These are phyloP conservation scores for Neomicropteryx cornuta DNA, from an alignment of 1,140 invertebrate genomes.

Conservation along the genomic window DNA sequence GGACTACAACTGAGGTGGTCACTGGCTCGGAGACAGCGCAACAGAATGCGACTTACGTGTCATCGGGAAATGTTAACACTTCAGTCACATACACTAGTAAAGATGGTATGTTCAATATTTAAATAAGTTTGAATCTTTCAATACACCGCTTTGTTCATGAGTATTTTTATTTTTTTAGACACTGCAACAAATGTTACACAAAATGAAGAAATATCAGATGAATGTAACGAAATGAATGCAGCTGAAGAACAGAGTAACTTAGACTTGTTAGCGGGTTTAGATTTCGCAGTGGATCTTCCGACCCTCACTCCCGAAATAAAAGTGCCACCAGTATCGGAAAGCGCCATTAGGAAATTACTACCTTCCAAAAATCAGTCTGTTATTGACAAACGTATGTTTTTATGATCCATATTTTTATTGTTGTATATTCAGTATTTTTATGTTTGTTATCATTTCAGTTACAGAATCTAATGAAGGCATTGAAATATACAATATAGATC, in stretches of 20 bases:
- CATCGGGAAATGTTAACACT: conserved; percentile 21
- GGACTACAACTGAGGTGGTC: conserved; percentile 13
- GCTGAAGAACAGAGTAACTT: conserved; percentile 55
- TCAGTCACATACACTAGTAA: conserved; percentile 23
- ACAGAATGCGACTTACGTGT: conserved; percentile 29
- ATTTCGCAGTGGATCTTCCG: conserved; percentile 59
- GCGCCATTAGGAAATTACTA: conserved; percentile 23
- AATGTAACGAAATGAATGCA: too few species aligned
- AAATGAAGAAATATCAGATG: too few species aligned
- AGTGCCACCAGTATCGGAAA: conserved; percentile 36
- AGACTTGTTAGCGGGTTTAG: conserved; percentile 65
- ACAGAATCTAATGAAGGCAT: conserved; percentile 2
- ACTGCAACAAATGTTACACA: too few species aligned
- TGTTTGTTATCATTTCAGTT: conserved; percentile 2
- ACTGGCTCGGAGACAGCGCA: conserved; percentile 14
- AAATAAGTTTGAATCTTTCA: too few species aligned
- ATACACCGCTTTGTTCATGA: too few species aligned
- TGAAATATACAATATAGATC: conserved; percentile 18
- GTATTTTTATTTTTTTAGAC: too few species aligned
- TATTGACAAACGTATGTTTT: too few species aligned
- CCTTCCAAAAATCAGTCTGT: too few species aligned
- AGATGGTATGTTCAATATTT: conserved; percentile 35
- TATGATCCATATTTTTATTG: too few species aligned
- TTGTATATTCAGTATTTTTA: background rate
- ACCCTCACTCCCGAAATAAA: conserved; percentile 51